Evolutionary conservation across 2,113 vertebrate species (phyloP).

Genomic region (Pogonocichla stellata): DNA sequence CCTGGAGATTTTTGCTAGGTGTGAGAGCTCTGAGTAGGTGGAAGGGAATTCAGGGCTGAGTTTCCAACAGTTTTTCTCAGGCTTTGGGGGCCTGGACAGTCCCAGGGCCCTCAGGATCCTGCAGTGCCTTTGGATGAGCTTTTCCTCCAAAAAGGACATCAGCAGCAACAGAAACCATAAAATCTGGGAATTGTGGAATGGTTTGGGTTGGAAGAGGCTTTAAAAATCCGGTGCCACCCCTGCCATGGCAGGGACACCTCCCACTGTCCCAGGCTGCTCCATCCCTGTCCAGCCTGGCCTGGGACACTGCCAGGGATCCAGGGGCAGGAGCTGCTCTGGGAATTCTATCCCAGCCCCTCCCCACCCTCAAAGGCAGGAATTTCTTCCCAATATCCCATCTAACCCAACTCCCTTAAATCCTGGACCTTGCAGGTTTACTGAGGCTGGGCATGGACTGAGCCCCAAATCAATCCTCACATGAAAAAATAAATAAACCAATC

Average conservation of each 20-base stretch:
- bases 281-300: not conserved
- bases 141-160: not conserved
- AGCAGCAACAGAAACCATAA: not conserved
- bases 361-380: rapidly evolving
- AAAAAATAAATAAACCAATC: not conserved
- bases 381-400: not conserved
- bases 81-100: not conserved
- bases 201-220: not conserved
- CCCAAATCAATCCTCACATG: too few species aligned
- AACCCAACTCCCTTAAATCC: not conserved
- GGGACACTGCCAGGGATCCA: not conserved
- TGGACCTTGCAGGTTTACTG: not conserved
- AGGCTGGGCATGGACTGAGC: not conserved
- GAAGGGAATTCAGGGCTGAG: not conserved
- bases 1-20: not conserved
- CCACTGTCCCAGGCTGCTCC: not conserved
- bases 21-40: not conserved
- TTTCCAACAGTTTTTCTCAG: not conserved
- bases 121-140: not conserved
- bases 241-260: not conserved
- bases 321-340: not conserved
- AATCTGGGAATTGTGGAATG: not conserved
- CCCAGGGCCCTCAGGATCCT: not conserved
- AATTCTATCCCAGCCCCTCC: not conserved
- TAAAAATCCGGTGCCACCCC: not conserved